phyloP scores from a whole-genome alignment of 2,797 vertebrate genomes.

The Mormyrops boulengeri region DNA sequence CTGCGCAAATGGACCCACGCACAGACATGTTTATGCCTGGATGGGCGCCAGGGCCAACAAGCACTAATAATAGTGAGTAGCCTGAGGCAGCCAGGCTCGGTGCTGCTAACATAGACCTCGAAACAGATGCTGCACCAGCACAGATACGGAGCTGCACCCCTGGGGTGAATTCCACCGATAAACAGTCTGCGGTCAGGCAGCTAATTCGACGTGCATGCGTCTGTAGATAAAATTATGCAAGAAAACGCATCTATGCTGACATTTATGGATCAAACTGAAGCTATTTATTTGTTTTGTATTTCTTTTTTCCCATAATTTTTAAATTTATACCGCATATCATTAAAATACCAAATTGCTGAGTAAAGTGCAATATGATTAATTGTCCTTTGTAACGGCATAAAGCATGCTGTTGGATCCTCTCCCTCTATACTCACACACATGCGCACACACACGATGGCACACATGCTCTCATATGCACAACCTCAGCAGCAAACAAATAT shows the following conservation, averaged over 20 bases:
- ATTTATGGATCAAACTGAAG: neutral
- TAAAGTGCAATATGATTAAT: neutral
- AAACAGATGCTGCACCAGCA: neutral
- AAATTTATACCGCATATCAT: neutral
- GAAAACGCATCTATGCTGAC: neutral
- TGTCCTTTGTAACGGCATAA: neutral
- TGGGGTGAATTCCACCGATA: neutral
- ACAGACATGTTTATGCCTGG: neutral
- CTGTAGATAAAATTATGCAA: neutral
- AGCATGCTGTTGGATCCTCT: neutral
- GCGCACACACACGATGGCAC: conserved; percentile 28
- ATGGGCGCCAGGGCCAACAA: neutral
- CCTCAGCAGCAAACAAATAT: conserved; percentile 49
- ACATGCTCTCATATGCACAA: neutral
- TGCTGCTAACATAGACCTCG: neutral
- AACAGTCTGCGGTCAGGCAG: conserved; percentile 3
- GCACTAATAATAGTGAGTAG: neutral
- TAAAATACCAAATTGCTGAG: neutral
- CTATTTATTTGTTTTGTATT: neutral
- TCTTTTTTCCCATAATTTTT: neutral
- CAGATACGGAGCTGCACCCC: neutral
- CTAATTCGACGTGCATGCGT: neutral
- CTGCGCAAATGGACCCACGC: neutral
- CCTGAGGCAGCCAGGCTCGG: neutral
- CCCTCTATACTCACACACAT: conserved; percentile 20